Evolutionary conservation across 2,113 vertebrate species (phyloP), one percentile per base, ranked within the genome.

Genomic region (Calyptomena viridis): DNA sequence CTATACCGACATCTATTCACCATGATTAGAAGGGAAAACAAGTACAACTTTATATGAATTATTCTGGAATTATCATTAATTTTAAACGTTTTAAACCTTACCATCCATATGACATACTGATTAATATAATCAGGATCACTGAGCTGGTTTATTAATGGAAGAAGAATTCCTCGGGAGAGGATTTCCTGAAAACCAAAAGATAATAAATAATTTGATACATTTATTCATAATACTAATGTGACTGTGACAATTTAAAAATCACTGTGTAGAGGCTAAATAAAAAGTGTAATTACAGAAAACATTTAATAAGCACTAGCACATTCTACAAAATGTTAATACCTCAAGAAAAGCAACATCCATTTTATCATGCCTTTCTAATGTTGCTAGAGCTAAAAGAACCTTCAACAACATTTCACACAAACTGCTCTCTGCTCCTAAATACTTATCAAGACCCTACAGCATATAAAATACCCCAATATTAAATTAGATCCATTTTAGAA

Each of bases 51-150:
- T 49, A 35, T 11, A 58, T 2, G 5, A 89, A 39, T 13, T 44
- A 19, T 49, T 84, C 35, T 49, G 56, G 64, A 95, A 82, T 90
- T 20, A 66, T 1, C 14, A 60, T 13, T 64, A 2, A 85, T 58
- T 55, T 87, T 12, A 67, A 87, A 75, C 18, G 86, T 87, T 74
- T 84, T 40, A 90, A 83, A 73, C 56, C 99, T 98, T 98, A 99
- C 99, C 99, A 99, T 99, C 99, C 99, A 99, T 98, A 99, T 99
- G 97, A 99, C 98, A 98, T 99, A 99, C 97, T 99, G 99, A 98
- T 99, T 99, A 98, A 99, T 99, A 98, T 99, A 99, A 98, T 99
- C 99, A 93, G 99, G 99, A 98, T 99, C 99, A 97, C 99, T 99
- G 96, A 99, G 99, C 98, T 99, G 99, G 97, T 99, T 99, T 98